These are phyloP conservation scores for Lota lota DNA, from an alignment of 2,113 vertebrate genomes.

Conservation along the genomic window DNA sequence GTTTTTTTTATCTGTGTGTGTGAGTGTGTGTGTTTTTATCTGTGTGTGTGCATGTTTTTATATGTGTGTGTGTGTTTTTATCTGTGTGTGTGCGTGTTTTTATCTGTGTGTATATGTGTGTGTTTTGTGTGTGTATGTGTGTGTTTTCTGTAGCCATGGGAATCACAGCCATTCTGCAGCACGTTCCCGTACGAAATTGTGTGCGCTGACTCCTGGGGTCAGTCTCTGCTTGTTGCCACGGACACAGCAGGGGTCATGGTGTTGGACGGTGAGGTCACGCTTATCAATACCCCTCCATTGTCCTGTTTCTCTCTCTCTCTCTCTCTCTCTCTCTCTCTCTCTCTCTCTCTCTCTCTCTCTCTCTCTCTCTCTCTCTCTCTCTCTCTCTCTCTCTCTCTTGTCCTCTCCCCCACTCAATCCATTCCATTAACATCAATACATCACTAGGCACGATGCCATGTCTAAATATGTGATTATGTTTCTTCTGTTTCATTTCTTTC, in stretches of 20 bases:
- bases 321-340: slow-evolving; percentile 12
- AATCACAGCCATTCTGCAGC: slow-evolving; percentile 93
- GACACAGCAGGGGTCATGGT: slow-evolving; percentile 89
- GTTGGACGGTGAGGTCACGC: slow-evolving; percentile 71
- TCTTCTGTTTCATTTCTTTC: no score
- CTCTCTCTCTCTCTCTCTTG: no score
- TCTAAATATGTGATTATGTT: background rate
- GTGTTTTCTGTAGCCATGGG: slow-evolving; percentile 86
- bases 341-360: no score
- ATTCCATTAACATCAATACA: slow-evolving; percentile 36
- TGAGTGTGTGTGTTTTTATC: no score
- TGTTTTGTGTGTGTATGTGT: background rate
- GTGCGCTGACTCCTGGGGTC: slow-evolving; percentile 95
- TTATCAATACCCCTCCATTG: slow-evolving; percentile 25
- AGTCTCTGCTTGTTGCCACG: slow-evolving; percentile 90
- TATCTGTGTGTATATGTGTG: background rate
- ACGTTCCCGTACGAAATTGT: slow-evolving; percentile 89
- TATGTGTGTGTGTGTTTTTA: no score
- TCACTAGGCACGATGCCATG: slow-evolving; percentile 23
- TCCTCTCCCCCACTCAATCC: background rate
- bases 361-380: no score
- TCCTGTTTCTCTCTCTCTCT: slow-evolving; percentile 6
- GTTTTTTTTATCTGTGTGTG: no score
- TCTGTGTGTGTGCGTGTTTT: background rate
- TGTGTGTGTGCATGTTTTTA: background rate